Evolutionary conservation across 2,888 invertebrate genomes (phyloP), one percentile per base, ranked within the genome.

Genomic region (Himalopsyche anomala): DNA sequence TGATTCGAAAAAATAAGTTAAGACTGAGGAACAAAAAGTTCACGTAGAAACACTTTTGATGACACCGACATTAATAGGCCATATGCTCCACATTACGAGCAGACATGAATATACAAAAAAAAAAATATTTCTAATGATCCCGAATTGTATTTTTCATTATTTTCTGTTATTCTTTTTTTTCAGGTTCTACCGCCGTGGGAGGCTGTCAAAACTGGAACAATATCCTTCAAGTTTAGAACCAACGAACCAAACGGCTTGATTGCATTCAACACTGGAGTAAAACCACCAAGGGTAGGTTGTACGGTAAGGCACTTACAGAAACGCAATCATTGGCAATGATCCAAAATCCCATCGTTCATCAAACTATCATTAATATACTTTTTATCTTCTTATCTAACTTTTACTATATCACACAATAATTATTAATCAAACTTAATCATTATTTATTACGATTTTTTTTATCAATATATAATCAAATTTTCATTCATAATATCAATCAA

Each of bases 171-270:
- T 74, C 45, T 5, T 80, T 19, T n/a, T 55, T 81, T 92, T 89
- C 94, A 97, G 97, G 95, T 96, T 84, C 92, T 98, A 90, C 98
- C 98, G 79, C 96, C 97, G 85, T 98, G 98, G 98, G 97, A 98
- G 91, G 97, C 97, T 3, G 96, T 97, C 90, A 96, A 96, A 90
- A 95, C 96, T 42, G 98, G 98, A 87, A 97, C 96, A 45, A 96
- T 99, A 90, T 96, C 97, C 79, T 97, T 99, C 92, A 98, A 98
- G 93, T 98, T 99, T 91, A 95, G 98, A 88, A 99, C 99, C 80
- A 98, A 97, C 91, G 99, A 99, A 91, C 96, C 97, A 9, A 98
- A 99, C 90, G 99, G 99, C 40, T 94, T 99, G 89, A 95, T 99
- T 85, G 95, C 99, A 91, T 97, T 98, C 94, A 98, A 98, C 91